phyloP scores from a whole-genome alignment of 2,888 invertebrate species.

The Erynnis tages region DNA sequence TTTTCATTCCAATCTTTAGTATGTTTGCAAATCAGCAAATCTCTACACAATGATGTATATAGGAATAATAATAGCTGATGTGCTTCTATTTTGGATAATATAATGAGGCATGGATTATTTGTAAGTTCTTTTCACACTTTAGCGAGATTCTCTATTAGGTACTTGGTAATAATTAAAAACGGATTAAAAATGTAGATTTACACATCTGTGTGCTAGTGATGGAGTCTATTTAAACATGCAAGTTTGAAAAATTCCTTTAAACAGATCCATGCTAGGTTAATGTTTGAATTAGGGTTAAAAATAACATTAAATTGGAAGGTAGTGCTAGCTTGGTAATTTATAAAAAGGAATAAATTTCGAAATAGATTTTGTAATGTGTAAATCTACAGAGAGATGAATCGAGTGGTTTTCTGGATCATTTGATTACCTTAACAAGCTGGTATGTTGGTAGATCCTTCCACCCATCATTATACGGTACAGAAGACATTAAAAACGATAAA shows the following conservation, averaged over 20 bases:
- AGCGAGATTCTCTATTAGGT: conserved; percentile 28
- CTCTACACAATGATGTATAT: conserved; percentile 25
- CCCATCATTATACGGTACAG: conserved; percentile 77
- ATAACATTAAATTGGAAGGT: background rate
- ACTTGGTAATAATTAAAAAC: conserved; percentile 23
- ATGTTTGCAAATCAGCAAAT: conserved; percentile 19
- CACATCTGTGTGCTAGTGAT: conserved; percentile 57
- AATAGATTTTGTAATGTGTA: conserved; percentile 59
- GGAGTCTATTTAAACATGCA: conserved; percentile 39
- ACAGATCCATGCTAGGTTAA: conserved; percentile 5
- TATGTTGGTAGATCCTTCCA: conserved; percentile 85
- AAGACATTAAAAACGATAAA: conserved; percentile 78
- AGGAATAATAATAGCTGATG: conserved; percentile 53
- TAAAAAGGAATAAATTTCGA: background rate
- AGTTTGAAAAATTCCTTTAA: conserved; percentile 5
- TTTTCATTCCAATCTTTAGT: background rate
- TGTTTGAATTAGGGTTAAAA: background rate
- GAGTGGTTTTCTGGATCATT: conserved; percentile 59
- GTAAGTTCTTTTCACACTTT: conserved; percentile 36
- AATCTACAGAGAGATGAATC: conserved; percentile 70
- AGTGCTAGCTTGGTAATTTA: conserved; percentile 1
- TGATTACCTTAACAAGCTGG: conserved; percentile 84
- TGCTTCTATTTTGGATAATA: conserved; percentile 52
- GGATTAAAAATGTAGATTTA: conserved; percentile 62
- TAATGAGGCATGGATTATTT: conserved; percentile 64